Conservation (phyloP, 1,140 invertebrate species). For the Littorina saxatilis region DNA sequence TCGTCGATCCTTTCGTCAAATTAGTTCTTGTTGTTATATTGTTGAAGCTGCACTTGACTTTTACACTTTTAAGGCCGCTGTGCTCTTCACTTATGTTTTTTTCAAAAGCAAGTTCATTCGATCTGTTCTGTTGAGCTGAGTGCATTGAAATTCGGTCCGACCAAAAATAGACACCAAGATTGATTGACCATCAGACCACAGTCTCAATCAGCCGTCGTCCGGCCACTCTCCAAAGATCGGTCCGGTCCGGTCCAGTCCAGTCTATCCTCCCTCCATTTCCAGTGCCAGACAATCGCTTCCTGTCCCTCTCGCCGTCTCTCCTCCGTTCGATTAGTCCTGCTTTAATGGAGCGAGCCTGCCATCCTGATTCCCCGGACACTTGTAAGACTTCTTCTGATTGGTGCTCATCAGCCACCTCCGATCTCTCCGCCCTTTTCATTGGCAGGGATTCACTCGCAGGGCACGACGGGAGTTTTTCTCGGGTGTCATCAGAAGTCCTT, state of each 20-base stretch:
- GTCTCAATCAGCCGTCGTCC: too few relatives aligned
- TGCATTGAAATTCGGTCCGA: too few relatives aligned
- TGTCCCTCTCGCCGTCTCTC: neutral
- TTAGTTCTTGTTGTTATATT: too few relatives aligned
- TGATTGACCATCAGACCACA: too few relatives aligned
- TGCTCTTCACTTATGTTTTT: too few relatives aligned
- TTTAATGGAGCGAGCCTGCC: constrained; percentile 7
- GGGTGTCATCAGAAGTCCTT: constrained; percentile 29
- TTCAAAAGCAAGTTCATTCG: too few relatives aligned
- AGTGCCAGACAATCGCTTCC: constrained; percentile 8
- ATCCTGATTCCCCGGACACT: constrained; percentile 23
- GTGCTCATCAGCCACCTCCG: constrained; percentile 22
- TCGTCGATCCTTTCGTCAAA: too few relatives aligned
- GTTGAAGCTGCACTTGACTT: too few relatives aligned
- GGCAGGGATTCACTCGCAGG: constrained; percentile 15
- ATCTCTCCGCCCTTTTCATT: constrained; percentile 16
- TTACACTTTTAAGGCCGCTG: too few relatives aligned
- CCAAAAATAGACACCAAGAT: too few relatives aligned
- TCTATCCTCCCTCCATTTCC: neutral
- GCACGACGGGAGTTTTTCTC: constrained; percentile 24
- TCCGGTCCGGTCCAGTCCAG: neutral
- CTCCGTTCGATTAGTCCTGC: constrained; percentile 3
- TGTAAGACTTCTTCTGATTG: constrained; percentile 28
- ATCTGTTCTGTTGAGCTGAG: too few relatives aligned
- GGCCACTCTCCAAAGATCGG: neutral